Evolutionary conservation across 2,797 vertebrate species (phyloP), one percentile per base, ranked within the genome.

Genomic region (Linurgus olivaceus): DNA sequence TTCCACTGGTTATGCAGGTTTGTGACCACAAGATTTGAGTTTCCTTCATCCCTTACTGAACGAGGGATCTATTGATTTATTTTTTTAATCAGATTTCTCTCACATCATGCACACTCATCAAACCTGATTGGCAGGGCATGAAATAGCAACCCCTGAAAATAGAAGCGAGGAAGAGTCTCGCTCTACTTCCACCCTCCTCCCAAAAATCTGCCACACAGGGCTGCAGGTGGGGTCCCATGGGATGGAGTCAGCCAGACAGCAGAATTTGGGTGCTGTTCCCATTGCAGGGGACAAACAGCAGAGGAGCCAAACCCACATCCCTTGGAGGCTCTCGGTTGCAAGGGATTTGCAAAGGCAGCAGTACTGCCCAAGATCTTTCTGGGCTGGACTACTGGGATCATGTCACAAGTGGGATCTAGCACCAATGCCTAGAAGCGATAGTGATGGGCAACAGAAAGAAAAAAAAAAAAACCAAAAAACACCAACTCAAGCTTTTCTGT

Each of bases 201-300:
- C 67, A 11, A 1, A 54, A 55, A 70, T 40, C n/a, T 86, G 10
- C 8, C 15, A 6, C 7, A 4, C 0, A 0, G 71, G 35, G 47
- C 72, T 65, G 71, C 29, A 1, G 57, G 21, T 16, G 13, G 31
- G 18, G 4, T 55, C 35, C 62, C 5, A 0, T 0, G 2, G 26
- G 35, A 16, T 3, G 47, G 62, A 37, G 24, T 13, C 0, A 0
- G 40, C 21, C 37, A 40, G 57, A 25, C 0, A 0, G 7, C 2
- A 33, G 31, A 8, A 71, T 2, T 5, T 0, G 0, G 78, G 45
- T 1, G 1, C 26, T 54, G 3, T 1, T 57, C 20, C 57, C 37
- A 17, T 4, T 3, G 0, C 5, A 11, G 50, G n/a, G 55, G 7
- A n/a, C 19, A 52, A 44, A n/a, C 3, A 74, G 26, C 38, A 16